Conservation (phyloP, 2,797 vertebrate species). For the Macropodus opercularis region DNA sequence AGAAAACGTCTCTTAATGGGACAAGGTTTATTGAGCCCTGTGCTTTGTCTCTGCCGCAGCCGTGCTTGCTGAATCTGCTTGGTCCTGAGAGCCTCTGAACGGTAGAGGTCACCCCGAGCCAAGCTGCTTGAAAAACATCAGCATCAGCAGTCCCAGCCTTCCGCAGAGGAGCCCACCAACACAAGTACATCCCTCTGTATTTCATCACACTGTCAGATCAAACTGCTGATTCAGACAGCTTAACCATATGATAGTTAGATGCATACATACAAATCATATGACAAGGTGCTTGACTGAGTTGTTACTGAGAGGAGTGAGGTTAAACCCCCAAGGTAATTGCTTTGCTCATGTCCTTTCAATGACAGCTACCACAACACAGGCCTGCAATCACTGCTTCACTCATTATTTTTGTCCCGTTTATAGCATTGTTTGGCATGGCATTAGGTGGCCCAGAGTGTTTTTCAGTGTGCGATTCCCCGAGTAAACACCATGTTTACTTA, state of each 20-base stretch:
- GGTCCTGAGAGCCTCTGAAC: slow-evolving; percentile 51
- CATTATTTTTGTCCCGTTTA: neutral
- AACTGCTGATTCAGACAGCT: slow-evolving; percentile 21
- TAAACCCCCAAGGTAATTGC: slow-evolving; percentile 16
- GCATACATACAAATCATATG: slow-evolving; percentile 3
- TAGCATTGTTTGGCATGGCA: neutral
- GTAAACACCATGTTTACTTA: too few relatives aligned
- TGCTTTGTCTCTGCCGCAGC: slow-evolving; percentile 56
- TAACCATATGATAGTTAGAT: neutral
- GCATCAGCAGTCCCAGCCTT: slow-evolving; percentile 69
- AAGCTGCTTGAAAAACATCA: slow-evolving; percentile 61
- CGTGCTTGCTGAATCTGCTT: slow-evolving; percentile 58
- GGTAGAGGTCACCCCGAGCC: slow-evolving; percentile 73
- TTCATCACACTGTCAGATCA: slow-evolving; percentile 30
- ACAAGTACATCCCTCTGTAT: slow-evolving; percentile 30
- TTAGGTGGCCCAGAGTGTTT: slow-evolving; percentile 3
- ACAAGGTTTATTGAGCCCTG: slow-evolving; percentile 46
- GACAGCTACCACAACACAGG: neutral
- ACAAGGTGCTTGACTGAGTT: slow-evolving; percentile 24
- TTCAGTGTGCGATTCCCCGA: too few relatives aligned
- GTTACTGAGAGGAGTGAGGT: slow-evolving; percentile 11
- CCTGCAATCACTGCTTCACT: slow-evolving; percentile 4
- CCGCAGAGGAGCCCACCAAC: slow-evolving; percentile 59
- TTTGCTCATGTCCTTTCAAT: neutral
- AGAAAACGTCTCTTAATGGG: slow-evolving; percentile 49